These are phyloP conservation scores for Alitta virens DNA, from an alignment of 2,888 invertebrate species.

Conservation along the genomic window DNA sequence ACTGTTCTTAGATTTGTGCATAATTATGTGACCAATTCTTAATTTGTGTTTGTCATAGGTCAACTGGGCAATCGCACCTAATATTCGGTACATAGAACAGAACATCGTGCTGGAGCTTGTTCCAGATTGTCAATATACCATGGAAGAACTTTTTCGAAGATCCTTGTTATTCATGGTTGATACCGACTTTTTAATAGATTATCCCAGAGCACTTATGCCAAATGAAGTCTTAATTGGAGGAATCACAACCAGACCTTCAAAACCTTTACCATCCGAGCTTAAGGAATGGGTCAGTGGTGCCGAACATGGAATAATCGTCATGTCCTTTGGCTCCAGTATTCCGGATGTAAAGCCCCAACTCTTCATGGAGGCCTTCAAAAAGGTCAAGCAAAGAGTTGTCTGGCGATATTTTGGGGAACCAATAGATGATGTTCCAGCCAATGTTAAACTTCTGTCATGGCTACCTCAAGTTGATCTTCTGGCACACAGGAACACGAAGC, in stretches of 20 bases:
- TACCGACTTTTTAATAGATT: slow-evolving; percentile 20
- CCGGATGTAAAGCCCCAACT: background rate
- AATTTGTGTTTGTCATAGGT: no score
- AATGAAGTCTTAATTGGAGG: slow-evolving; percentile 24
- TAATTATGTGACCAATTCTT: no score
- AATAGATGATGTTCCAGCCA: slow-evolving; percentile 1
- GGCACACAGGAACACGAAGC: slow-evolving; percentile 30
- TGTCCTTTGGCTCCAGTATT: slow-evolving; percentile 2
- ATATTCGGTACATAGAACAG: slow-evolving; percentile 15
- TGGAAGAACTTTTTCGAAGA: slow-evolving; percentile 7
- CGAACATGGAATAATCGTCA: slow-evolving; percentile 13
- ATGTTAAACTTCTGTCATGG: slow-evolving; percentile 16
- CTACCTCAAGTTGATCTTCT: slow-evolving; percentile 33
- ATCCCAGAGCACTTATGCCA: slow-evolving; percentile 22
- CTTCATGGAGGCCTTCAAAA: slow-evolving; percentile 6
- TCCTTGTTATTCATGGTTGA: slow-evolving; percentile 21
- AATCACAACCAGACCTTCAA: slow-evolving; percentile 16
- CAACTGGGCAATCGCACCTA: slow-evolving; percentile 17
- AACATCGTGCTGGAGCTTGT: slow-evolving; percentile 13
- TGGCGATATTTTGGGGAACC: background rate
- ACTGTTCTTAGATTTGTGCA: no score
- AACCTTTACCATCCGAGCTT: slow-evolving; percentile 16
- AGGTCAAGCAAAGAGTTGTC: slow-evolving; percentile 3
- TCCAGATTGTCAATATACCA: slow-evolving; percentile 11
- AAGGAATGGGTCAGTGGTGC: slow-evolving; percentile 9